These are phyloP conservation scores for Cyprinodon brontotheroides DNA, from an alignment of 2,113 vertebrate species.

Conservation along the genomic window DNA sequence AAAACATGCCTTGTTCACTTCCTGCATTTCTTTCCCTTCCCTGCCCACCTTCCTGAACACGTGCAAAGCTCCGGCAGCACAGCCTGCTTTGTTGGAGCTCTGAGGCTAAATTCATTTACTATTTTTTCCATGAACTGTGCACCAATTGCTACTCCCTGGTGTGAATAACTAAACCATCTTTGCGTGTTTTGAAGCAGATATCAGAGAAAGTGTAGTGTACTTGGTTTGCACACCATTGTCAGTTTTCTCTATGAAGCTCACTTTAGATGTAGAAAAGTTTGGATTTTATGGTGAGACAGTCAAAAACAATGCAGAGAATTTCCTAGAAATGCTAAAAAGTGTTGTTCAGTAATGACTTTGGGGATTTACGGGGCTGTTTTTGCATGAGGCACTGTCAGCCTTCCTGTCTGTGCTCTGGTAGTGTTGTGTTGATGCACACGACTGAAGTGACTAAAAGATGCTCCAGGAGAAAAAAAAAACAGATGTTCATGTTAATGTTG, in stretches of 20 bases:
- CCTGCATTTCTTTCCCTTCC: neutral
- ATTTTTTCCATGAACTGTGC: constrained; percentile 45
- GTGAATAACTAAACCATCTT: constrained; percentile 79
- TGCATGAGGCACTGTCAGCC: neutral
- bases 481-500: constrained; percentile 67
- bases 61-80: constrained; percentile 7
- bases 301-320: neutral
- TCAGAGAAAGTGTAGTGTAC: constrained; percentile 63
- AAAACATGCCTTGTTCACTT: constrained; percentile 21
- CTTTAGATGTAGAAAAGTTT: constrained; percentile 34
- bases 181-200: constrained; percentile 76
- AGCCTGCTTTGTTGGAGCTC: constrained; percentile 39
- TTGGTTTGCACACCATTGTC: constrained; percentile 39
- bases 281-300: constrained; percentile 60
- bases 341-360: neutral
- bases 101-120: constrained; percentile 28
- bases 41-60: constrained; percentile 5
- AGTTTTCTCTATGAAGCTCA: constrained; percentile 62
- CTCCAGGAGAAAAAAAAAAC: constrained; percentile 28
- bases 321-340: constrained; percentile 3
- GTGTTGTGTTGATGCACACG: neutral
- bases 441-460: constrained; percentile 16
- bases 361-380: constrained; percentile 7
- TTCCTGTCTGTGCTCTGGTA: neutral
- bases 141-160: constrained; percentile 47